Evolutionary conservation across 2,888 invertebrate species (phyloP).

Genomic region (Morpho achilles): DNA sequence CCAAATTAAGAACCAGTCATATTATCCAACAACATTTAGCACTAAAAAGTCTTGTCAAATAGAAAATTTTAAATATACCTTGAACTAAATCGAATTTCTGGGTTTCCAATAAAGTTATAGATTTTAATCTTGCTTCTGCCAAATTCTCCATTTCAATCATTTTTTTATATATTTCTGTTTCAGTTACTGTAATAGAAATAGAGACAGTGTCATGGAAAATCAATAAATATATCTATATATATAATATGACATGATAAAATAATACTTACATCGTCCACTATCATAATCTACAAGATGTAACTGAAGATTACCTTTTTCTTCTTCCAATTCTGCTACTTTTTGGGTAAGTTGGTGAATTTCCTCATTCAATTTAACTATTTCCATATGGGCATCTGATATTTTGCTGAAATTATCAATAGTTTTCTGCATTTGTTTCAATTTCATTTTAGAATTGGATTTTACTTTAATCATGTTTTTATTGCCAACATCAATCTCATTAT

Average conservation of each 20-base stretch:
- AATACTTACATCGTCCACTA: slow-evolving; percentile 81
- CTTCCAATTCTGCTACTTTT: slow-evolving; percentile 90
- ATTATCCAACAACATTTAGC: too few relatives aligned
- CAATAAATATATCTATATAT: slow-evolving; percentile 4
- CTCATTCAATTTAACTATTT: slow-evolving; percentile 81
- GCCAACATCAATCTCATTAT: slow-evolving; percentile 84
- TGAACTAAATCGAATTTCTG: slow-evolving; percentile 84
- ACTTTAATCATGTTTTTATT: slow-evolving; percentile 89
- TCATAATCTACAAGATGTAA: slow-evolving; percentile 90
- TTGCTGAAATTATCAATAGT: slow-evolving; percentile 84
- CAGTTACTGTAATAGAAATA: slow-evolving; percentile 58
- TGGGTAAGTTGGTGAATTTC: slow-evolving; percentile 83
- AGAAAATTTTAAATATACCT: slow-evolving; percentile 53
- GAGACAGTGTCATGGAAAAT: neutral
- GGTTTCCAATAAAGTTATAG: slow-evolving; percentile 80
- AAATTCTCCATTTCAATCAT: slow-evolving; percentile 68
- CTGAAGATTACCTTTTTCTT: slow-evolving; percentile 95
- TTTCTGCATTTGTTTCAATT: slow-evolving; percentile 87
- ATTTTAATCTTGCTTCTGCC: slow-evolving; percentile 77
- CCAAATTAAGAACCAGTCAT: too few relatives aligned
- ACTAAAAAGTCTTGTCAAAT: too few relatives aligned
- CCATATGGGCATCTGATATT: slow-evolving; percentile 83
- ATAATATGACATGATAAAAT: neutral
- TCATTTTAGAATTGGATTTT: slow-evolving; percentile 84
- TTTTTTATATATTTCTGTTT: slow-evolving; percentile 72